phyloP scores from a whole-genome alignment of 2,888 invertebrate genomes.

The Lasioglossum zephyrum region DNA sequence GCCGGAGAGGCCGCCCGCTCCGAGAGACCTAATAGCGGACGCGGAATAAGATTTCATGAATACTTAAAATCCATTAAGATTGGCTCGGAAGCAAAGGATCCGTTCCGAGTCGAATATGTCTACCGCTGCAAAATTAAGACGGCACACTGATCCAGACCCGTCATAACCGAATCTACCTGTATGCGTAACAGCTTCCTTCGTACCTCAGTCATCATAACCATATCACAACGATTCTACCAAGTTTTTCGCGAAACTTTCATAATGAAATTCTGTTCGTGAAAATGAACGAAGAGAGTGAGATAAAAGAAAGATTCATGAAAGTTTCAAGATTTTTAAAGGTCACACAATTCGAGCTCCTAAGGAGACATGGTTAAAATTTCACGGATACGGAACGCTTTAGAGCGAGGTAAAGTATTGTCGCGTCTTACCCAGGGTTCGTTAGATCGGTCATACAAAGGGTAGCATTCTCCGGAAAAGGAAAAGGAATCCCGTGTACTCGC shows the following conservation, averaged over 20 bases:
- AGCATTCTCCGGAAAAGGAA: slow-evolving; percentile 13
- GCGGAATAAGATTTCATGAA: neutral
- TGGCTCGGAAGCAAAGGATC: neutral
- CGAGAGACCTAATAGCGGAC: neutral
- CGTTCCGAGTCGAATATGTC: neutral
- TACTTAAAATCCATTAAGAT: slow-evolving; percentile 1
- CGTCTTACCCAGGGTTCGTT: neutral
- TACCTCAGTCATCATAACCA: neutral
- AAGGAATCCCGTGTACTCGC: slow-evolving; percentile 15
- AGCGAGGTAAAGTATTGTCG: neutral
- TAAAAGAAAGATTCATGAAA: neutral
- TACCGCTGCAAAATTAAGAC: neutral
- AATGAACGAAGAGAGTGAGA: neutral
- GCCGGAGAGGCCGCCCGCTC: neutral
- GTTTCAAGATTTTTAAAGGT: neutral
- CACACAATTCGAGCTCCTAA: neutral
- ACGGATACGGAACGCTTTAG: neutral
- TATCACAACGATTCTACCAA: neutral
- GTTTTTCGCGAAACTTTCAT: neutral
- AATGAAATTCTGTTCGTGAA: neutral
- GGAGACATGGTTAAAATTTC: neutral
- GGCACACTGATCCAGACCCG: neutral
- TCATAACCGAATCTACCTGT: neutral
- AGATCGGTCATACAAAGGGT: neutral
- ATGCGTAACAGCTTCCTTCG: neutral